Evolutionary conservation across 2,888 invertebrate species (phyloP).

Genomic region (Diabrotica balteata): DNA sequence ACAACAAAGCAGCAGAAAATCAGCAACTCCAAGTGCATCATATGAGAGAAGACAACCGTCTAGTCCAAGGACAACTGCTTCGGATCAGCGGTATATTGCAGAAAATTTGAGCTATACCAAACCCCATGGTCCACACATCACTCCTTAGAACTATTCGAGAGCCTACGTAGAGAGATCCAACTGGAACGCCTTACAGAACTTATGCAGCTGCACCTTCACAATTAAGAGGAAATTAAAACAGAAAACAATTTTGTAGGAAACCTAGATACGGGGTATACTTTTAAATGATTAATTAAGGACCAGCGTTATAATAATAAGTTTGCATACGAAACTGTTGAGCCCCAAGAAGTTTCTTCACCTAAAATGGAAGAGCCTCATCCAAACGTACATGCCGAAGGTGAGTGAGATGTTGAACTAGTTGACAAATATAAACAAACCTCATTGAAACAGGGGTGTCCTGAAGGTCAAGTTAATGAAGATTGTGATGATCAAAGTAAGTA

Average conservation of each 20-base stretch:
- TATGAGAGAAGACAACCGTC: background rate
- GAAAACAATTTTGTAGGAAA: background rate
- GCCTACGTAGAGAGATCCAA: background rate
- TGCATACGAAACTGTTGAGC: background rate
- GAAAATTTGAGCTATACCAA: background rate
- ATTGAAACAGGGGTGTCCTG: constrained; percentile 10
- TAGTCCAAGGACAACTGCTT: background rate
- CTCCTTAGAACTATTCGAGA: background rate
- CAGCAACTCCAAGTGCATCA: background rate
- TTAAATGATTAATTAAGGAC: background rate
- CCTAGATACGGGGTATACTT: background rate
- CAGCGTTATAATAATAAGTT: background rate
- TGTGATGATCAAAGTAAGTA: constrained; percentile 9
- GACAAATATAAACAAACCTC: constrained; percentile 12
- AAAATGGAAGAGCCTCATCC: background rate
- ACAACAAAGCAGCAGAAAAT: background rate
- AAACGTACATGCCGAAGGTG: constrained; percentile 2
- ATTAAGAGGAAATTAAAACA: background rate
- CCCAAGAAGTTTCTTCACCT: background rate
- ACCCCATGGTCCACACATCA: background rate
- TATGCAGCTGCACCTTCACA: background rate
- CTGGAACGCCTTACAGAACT: background rate
- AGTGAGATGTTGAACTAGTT: constrained; percentile 5
- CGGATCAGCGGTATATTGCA: background rate
- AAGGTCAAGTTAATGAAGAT: constrained; percentile 1